Conservation (phyloP, 2,888 invertebrate species). For the Aphrophora alni region DNA sequence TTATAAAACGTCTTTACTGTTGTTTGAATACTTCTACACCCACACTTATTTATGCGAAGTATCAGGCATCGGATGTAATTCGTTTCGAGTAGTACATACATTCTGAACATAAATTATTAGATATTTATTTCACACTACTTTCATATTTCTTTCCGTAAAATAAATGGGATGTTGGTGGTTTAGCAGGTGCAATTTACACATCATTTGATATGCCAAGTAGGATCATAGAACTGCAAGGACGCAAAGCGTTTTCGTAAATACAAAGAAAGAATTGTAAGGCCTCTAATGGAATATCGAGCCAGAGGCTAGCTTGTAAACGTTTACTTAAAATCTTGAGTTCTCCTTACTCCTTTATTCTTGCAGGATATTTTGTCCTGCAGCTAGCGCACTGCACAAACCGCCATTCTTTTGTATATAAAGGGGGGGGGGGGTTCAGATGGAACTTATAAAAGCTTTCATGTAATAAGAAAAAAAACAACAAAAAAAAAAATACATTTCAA, state of each 20-base stretch:
- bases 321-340: not conserved
- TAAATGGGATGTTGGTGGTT: not conserved
- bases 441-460: not conserved
- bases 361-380: not conserved
- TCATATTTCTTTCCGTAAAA: not conserved
- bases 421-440: not conserved
- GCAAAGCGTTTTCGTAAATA: not conserved
- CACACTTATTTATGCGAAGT: too few species aligned
- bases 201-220: not conserved
- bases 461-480: not conserved
- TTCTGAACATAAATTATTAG: too few species aligned
- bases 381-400: not conserved
- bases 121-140: not conserved
- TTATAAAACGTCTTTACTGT: too few species aligned
- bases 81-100: too few species aligned
- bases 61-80: too few species aligned
- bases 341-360: not conserved
- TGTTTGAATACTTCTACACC: too few species aligned
- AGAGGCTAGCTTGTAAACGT: not conserved
- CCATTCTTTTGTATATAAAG: not conserved
- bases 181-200: not conserved
- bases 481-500: too few species aligned
- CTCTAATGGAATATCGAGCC: not conserved
- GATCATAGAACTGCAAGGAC: not conserved
- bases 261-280: not conserved